Conservation (phyloP, 1,140 invertebrate genomes). For the Dryas iulia region DNA sequence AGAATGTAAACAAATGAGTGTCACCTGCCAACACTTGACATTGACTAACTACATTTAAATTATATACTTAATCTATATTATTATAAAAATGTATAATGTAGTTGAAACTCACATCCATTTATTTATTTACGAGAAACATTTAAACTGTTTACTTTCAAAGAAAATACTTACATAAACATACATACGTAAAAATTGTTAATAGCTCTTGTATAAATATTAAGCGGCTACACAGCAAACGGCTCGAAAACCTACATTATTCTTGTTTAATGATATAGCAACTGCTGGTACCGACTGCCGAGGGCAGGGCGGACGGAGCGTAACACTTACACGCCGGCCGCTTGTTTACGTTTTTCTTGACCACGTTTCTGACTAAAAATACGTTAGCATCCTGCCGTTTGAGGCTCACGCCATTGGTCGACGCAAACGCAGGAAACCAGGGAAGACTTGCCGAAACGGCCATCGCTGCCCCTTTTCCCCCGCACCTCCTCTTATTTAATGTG, state of each 20-base stretch:
- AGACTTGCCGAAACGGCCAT: conserved; percentile 44
- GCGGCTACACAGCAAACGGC: conserved; percentile 50
- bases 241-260: conserved; percentile 38
- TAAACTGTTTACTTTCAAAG: conserved; percentile 7
- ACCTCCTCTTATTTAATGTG: conserved; percentile 58
- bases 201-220: conserved; percentile 47
- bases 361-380: conserved; percentile 76
- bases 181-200: conserved; percentile 13
- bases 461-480: conserved; percentile 41
- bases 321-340: conserved; percentile 49
- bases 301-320: conserved; percentile 38
- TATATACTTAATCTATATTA: neutral
- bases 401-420: conserved; percentile 67
- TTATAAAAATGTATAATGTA: neutral
- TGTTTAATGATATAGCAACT: conserved; percentile 39
- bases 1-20: neutral
- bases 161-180: neutral
- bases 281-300: conserved; percentile 32
- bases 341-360: conserved; percentile 77
- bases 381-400: conserved; percentile 77
- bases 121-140: neutral
- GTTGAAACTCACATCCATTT: neutral
- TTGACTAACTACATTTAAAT: neutral
- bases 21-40: neutral
- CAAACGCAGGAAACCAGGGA: conserved; percentile 60